Conservation (phyloP, 2,797 vertebrate species). For the Cryptoprocta ferox region DNA sequence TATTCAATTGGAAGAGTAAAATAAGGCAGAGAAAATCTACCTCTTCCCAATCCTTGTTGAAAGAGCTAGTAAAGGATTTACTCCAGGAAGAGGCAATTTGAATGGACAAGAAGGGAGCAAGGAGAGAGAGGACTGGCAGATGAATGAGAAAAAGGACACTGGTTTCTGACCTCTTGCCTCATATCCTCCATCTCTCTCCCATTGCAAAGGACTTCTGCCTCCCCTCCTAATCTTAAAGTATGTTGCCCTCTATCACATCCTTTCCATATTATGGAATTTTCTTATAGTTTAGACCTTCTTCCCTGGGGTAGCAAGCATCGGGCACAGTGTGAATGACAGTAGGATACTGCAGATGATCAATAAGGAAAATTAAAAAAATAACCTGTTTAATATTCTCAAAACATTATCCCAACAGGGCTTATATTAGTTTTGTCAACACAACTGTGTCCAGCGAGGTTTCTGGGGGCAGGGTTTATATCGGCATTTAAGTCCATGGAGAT, state of each 20-base stretch:
- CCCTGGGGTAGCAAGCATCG: background rate
- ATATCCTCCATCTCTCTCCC: background rate
- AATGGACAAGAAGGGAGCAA: background rate
- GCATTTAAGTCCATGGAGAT: background rate
- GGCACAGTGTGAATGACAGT: background rate
- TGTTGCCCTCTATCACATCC: background rate
- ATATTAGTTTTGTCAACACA: background rate
- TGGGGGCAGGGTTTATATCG: conserved; percentile 44
- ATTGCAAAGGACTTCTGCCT: background rate
- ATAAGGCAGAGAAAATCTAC: background rate
- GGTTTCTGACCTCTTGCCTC: background rate
- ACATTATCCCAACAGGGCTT: background rate
- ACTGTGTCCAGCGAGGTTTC: background rate
- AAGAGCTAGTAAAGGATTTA: background rate
- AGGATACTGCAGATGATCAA: background rate
- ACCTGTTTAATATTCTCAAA: background rate
- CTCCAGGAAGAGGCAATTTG: background rate
- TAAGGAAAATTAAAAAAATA: background rate
- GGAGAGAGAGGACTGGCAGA: background rate
- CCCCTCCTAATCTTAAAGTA: background rate
- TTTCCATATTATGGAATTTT: background rate
- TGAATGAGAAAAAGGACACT: background rate
- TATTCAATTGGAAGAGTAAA: background rate
- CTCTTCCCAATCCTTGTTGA: background rate
- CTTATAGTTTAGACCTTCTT: background rate